Conservation (phyloP, 2,888 invertebrate genomes). For the Pocota personata region DNA sequence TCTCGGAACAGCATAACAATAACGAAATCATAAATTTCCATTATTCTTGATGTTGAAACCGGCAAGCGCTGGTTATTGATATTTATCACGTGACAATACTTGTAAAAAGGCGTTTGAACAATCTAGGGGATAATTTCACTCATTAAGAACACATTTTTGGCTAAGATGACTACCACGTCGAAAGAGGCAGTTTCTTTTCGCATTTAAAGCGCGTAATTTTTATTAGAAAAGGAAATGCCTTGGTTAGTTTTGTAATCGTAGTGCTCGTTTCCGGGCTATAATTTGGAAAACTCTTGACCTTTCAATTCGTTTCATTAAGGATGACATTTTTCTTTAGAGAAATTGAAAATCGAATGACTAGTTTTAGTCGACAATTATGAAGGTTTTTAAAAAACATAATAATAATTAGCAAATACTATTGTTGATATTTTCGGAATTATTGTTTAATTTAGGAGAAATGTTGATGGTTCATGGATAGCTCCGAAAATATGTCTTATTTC, state of each 20-base stretch:
- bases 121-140: neutral
- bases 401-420: too few species aligned
- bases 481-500: too few species aligned
- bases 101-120: neutral
- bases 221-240: neutral
- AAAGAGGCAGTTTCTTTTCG: neutral
- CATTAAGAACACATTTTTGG: neutral
- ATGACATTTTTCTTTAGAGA: too few species aligned
- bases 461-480: too few species aligned
- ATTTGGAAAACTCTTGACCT: too few species aligned
- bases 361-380: too few species aligned
- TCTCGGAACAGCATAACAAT: neutral
- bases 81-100: neutral
- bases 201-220: neutral
- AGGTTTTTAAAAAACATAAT: too few species aligned
- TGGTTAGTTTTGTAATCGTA: neutral
- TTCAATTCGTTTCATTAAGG: too few species aligned
- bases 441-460: too few species aligned
- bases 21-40: constrained; percentile 9
- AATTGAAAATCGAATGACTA: too few species aligned
- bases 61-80: neutral
- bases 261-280: neutral
- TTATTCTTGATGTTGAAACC: neutral
- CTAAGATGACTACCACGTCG: neutral
- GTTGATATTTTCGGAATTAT: too few species aligned